phyloP scores from a whole-genome alignment of 2,888 invertebrate species.

The Campoplex nolae region DNA sequence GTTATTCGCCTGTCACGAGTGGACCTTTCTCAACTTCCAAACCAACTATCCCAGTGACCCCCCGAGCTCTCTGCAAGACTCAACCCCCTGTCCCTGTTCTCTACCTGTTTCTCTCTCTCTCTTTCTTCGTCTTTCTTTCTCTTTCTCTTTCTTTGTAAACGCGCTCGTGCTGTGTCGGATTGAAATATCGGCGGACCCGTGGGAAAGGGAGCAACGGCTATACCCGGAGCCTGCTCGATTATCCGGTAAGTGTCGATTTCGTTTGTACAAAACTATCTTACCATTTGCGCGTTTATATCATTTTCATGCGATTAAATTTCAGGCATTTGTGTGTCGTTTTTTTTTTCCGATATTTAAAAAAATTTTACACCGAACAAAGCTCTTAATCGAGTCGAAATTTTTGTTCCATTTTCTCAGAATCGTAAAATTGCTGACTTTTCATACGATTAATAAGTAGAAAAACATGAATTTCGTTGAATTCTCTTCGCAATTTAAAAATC shows the following conservation, averaged over 20 bases:
- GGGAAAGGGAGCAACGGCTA: slow-evolving; percentile 70
- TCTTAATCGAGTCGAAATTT: neutral
- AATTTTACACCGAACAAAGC: neutral
- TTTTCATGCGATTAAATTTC: neutral
- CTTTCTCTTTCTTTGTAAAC: slow-evolving; percentile 39
- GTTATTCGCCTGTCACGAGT: slow-evolving; percentile 26
- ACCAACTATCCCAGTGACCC: slow-evolving; percentile 12
- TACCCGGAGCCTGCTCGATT: slow-evolving; percentile 62
- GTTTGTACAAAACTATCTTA: slow-evolving; percentile 34
- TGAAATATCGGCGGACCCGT: slow-evolving; percentile 72
- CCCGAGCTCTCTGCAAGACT: slow-evolving; percentile 14
- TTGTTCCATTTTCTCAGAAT: neutral
- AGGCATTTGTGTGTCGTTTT: too few relatives aligned
- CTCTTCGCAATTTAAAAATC: neutral
- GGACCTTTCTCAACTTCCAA: slow-evolving; percentile 31
- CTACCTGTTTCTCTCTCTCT: slow-evolving; percentile 28
- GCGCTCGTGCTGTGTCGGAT: slow-evolving; percentile 71
- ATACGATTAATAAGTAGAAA: neutral
- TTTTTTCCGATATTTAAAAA: neutral
- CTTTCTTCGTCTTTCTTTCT: neutral
- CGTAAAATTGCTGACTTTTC: neutral
- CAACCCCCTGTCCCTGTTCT: slow-evolving; percentile 10
- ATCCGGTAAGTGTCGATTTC: slow-evolving; percentile 71
- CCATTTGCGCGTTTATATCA: neutral
- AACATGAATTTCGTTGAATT: neutral